phyloP scores from a whole-genome alignment of 2,797 vertebrate genomes.

The Rhincodon typus region DNA sequence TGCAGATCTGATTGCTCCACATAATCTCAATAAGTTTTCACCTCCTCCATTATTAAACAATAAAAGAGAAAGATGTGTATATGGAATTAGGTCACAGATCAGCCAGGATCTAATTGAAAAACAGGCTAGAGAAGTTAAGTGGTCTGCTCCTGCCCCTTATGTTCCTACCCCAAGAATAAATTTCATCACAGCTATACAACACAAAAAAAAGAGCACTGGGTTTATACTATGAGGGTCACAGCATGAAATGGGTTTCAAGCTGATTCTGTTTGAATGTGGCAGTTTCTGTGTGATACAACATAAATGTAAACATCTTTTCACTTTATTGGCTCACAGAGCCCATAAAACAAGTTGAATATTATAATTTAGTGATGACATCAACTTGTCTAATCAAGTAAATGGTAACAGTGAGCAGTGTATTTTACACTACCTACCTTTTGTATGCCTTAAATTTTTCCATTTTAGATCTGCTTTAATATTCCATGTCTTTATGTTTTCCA shows the following conservation, averaged over 20 bases:
- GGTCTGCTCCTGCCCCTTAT: no score
- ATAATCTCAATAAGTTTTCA: no score
- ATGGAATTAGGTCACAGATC: no score
- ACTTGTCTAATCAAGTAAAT: neutral
- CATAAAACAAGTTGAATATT: neutral
- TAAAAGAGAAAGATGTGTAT: no score
- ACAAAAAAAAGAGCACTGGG: neutral
- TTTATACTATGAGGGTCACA: neutral
- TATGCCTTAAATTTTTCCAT: neutral
- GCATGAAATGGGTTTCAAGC: neutral
- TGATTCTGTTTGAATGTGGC: neutral
- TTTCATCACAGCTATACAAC: neutral
- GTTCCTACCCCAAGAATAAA: neutral
- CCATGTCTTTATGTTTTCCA: neutral
- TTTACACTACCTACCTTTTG: neutral
- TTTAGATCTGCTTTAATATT: neutral
- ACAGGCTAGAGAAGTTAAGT: no score
- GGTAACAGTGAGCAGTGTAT: neutral
- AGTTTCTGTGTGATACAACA: neutral
- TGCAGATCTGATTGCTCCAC: no score
- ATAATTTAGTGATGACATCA: neutral
- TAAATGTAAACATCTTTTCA: no score
- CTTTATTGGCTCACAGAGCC: neutral
- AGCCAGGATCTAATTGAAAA: no score
- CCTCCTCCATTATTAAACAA: no score